phyloP scores from a whole-genome alignment of 2,113 vertebrate species.

The Paralichthys olivaceus region DNA sequence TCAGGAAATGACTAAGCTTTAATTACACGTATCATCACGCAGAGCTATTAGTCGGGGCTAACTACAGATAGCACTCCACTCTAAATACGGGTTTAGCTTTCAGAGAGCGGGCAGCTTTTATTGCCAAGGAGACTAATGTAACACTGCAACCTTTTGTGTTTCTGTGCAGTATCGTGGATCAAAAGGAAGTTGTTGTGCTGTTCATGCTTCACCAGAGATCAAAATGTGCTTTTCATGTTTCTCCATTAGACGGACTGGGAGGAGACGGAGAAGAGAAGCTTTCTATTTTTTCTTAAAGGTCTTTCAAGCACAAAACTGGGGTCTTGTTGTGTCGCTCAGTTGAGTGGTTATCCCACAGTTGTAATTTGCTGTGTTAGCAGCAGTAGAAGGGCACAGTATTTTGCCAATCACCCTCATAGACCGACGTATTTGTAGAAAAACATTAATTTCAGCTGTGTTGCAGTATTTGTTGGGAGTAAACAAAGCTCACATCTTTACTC shows the following conservation, averaged over 20 bases:
- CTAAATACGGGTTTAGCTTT: slow-evolving; percentile 58
- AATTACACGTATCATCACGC: slow-evolving; percentile 62
- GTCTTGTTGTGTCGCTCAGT: neutral
- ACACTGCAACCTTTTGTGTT: slow-evolving; percentile 23
- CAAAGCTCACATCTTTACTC: neutral
- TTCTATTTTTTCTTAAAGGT: slow-evolving; percentile 12
- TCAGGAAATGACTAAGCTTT: slow-evolving; percentile 62
- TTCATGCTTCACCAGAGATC: slow-evolving; percentile 28
- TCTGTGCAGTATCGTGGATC: slow-evolving; percentile 40
- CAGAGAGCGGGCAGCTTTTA: slow-evolving; percentile 49
- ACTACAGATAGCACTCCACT: slow-evolving; percentile 53
- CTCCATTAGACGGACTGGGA: slow-evolving; percentile 50
- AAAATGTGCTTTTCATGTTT: slow-evolving; percentile 58
- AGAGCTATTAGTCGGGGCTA: slow-evolving; percentile 55
- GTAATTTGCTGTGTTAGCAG: neutral
- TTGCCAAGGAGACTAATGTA: slow-evolving; percentile 72
- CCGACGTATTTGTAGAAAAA: neutral
- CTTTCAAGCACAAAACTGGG: slow-evolving; percentile 9
- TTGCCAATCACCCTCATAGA: neutral
- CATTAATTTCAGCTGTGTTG: neutral
- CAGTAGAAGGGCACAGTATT: neutral
- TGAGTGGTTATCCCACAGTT: slow-evolving; percentile 12
- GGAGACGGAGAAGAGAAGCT: neutral
- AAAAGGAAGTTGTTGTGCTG: slow-evolving; percentile 59
- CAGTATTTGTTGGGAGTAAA: neutral